Conservation (phyloP, 2,113 vertebrate species). For the Chloropsis cyanopogon region DNA sequence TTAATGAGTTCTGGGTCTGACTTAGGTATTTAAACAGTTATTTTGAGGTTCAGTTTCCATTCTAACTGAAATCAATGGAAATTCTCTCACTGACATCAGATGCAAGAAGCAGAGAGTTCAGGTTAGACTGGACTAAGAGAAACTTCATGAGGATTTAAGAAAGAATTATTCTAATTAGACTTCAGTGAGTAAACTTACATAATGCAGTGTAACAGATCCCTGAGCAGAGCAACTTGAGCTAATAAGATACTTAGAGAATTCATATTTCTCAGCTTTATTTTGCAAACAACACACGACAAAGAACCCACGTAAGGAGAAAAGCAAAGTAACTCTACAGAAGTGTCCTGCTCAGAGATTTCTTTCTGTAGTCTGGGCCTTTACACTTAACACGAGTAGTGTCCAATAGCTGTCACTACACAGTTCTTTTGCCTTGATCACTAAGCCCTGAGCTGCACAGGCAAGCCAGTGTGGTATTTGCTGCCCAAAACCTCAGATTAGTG, state of each 20-base stretch:
- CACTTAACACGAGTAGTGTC: neutral
- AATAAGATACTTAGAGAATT: neutral
- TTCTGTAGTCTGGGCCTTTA: neutral
- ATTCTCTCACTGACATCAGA: neutral
- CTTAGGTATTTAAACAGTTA: neutral
- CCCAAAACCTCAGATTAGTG: neutral
- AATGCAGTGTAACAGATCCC: neutral
- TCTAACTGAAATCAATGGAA: neutral
- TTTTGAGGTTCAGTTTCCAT: neutral
- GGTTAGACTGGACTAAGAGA: neutral
- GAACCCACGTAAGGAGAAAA: neutral
- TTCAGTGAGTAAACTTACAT: neutral
- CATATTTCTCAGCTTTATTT: neutral
- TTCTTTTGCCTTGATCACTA: neutral
- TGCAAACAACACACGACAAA: neutral
- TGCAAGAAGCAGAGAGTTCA: neutral
- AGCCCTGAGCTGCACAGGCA: neutral
- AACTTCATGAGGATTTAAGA: neutral
- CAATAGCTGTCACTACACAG: neutral
- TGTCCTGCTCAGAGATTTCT: neutral
- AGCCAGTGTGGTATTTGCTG: neutral
- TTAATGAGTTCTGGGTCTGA: neutral
- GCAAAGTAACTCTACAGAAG: neutral
- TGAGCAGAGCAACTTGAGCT: neutral
- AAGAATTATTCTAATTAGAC: neutral